Conservation (phyloP, 1,140 invertebrate genomes). For the Drosophila baimaii region DNA sequence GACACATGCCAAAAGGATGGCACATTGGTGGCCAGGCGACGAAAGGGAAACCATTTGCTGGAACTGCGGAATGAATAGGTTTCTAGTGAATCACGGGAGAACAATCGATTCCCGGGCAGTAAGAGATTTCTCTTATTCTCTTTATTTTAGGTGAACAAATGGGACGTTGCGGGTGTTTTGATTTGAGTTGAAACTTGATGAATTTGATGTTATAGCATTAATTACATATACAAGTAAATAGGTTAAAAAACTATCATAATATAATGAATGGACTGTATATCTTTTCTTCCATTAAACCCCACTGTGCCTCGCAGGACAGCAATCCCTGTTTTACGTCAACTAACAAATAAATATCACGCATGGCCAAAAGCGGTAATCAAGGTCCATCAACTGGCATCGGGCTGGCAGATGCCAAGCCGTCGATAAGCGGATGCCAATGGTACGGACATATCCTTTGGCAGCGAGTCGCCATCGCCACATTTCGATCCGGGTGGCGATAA, state of each 20-base stretch:
- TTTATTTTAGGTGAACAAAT: background rate
- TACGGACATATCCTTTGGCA: constrained; percentile 50
- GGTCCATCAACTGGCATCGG: constrained; percentile 69
- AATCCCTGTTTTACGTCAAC: constrained; percentile 78
- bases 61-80: constrained; percentile 14
- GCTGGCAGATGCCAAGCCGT: constrained; percentile 68
- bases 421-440: constrained; percentile 51
- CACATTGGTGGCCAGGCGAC: constrained; percentile 31
- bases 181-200: too few species aligned
- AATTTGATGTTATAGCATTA: too few species aligned
- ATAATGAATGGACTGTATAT: too few species aligned
- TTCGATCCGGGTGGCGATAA: constrained; percentile 61
- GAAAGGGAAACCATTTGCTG: constrained; percentile 31
- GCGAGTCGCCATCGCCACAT: constrained; percentile 50
- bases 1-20: constrained; percentile 75
- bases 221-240: too few species aligned
- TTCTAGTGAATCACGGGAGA: constrained; percentile 8
- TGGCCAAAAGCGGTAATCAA: constrained; percentile 81
- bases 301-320: constrained; percentile 30
- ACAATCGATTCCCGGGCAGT: background rate
- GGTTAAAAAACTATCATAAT: too few species aligned
- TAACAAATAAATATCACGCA: constrained; percentile 84
- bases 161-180: too few species aligned
- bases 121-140: background rate
- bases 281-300: background rate